These are phyloP conservation scores for Ageneiosus marmoratus DNA, from an alignment of 2,113 vertebrate genomes.

Conservation along the genomic window DNA sequence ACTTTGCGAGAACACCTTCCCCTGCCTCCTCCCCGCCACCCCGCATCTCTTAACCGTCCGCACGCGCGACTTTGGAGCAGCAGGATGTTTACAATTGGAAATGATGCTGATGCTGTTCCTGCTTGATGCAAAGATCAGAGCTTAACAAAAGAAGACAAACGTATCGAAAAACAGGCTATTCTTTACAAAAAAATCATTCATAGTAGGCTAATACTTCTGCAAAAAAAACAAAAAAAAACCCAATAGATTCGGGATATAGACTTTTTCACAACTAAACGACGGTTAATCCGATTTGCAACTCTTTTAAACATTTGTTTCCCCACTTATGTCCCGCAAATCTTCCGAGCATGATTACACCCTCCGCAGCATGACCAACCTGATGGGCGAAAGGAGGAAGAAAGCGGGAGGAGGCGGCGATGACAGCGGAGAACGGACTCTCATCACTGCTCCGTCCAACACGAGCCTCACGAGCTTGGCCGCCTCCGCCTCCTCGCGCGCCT, in stretches of 20 bases:
- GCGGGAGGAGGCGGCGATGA: constrained; percentile 63
- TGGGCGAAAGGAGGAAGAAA: constrained; percentile 86
- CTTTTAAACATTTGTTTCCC: constrained; percentile 21
- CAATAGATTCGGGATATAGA: background rate
- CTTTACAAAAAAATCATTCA: background rate
- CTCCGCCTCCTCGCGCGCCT: constrained; percentile 29
- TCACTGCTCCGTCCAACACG: constrained; percentile 78
- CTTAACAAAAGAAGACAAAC: background rate
- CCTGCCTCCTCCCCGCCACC: background rate
- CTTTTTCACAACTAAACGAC: constrained; percentile 43
- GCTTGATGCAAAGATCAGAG: constrained; percentile 18
- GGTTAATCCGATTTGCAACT: constrained; percentile 4
- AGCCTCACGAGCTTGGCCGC: constrained; percentile 81
- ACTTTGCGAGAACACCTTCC: background rate
- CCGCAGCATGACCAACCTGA: constrained; percentile 88
- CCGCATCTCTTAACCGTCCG: background rate
- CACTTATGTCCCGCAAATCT: constrained; percentile 89
- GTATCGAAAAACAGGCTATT: background rate
- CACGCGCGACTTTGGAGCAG: constrained; percentile 23
- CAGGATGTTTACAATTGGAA: background rate
- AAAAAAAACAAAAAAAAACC: background rate
- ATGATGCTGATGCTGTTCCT: constrained; percentile 17
- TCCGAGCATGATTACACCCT: constrained; percentile 90
- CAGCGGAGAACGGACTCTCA: constrained; percentile 85
- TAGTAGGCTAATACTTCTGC: background rate